A percentile compares a stretch with the other conserved stretches of the same genome.
Conservation (phyloP, 2,888 invertebrate species). For the Eupithecia exiguata region DNA sequence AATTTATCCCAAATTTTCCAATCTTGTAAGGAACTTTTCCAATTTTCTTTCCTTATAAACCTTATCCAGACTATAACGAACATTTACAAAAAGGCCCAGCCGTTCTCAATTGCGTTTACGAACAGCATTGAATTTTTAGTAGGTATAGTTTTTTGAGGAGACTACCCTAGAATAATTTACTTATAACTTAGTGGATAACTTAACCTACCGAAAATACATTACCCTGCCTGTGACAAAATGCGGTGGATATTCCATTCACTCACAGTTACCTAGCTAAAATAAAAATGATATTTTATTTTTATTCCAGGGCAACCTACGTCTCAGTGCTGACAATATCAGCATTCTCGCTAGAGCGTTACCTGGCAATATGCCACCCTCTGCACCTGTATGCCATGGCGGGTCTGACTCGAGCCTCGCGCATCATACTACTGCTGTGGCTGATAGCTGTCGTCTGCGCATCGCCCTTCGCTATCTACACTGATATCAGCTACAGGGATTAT, state of each 20-base stretch:
- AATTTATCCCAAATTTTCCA: background rate
- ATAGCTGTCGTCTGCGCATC: slow-evolving; percentile 89
- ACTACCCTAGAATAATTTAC: background rate
- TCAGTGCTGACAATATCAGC: slow-evolving; percentile 96
- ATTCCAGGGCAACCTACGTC: slow-evolving; percentile 91
- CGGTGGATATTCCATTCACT: background rate
- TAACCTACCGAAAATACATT: too few relatives aligned
- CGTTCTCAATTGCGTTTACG: background rate
- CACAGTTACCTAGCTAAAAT: background rate
- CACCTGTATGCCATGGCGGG: slow-evolving; percentile 92
- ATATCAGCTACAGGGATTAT: slow-evolving; percentile 89
- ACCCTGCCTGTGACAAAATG: background rate
- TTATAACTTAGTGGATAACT: background rate
- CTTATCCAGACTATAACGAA: background rate
- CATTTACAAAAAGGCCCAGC: background rate
- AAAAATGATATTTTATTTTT: background rate
- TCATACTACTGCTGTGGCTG: slow-evolving; percentile 91
- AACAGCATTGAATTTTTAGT: background rate
- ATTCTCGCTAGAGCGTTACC: slow-evolving; percentile 94
- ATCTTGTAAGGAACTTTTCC: background rate
- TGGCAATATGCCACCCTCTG: slow-evolving; percentile 94
- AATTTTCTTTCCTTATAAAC: background rate
- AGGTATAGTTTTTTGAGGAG: background rate
- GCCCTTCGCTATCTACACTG: slow-evolving; percentile 89
- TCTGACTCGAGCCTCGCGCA: slow-evolving; percentile 88